Evolutionary conservation across 2,888 invertebrate species (phyloP), one percentile per base, ranked within the genome.

Genomic region (Metellina segmentata): DNA sequence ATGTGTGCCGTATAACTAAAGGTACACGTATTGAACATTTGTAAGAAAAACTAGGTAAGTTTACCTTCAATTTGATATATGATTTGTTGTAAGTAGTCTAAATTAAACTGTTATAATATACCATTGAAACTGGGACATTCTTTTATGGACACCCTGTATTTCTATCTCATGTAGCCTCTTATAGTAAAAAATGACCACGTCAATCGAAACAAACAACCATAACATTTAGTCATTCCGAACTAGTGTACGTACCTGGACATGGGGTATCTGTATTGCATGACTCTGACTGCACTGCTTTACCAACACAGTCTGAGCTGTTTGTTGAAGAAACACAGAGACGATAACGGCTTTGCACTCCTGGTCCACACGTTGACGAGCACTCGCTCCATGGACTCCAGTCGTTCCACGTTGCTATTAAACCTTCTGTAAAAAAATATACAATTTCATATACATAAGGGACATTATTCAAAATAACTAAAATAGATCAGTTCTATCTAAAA

Each of bases 361-460:
- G 71, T 53, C 91, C 93, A 85, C 93, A 93, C 8, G 92, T 85
- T 49, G 90, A 20, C 13, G 92, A 93, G 49, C 93, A 93, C 48
- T 88, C 89, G 70, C 93, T 93, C 93, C 93, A 93, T 1, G 91
- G 51, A 16, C 92, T 85, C 93, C 93, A 93, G 13, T 91, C 92
- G 61, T 91, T 92, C 93, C 93, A 93, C n/a, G 70, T 87, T 0
- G 92, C 89, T 51, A 72, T 53, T 9, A 85, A 11, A 48, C 88
- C 92, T 85, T 20, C 93, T 93, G 71, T 61, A 61, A 13, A 53
- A 53, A 69, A 77, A 85, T 7, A 49, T 20, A 81, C 34, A 34
- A 34, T 34, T 34, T 71, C 13, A 16, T 53, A 51, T n/a, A 13
- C 13, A 81, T 34, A 34, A 48, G n/a, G 19, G 16, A 51, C 9